These are phyloP conservation scores for Antigone vipio DNA, from an alignment of 2,113 vertebrate species.

Conservation along the genomic window DNA sequence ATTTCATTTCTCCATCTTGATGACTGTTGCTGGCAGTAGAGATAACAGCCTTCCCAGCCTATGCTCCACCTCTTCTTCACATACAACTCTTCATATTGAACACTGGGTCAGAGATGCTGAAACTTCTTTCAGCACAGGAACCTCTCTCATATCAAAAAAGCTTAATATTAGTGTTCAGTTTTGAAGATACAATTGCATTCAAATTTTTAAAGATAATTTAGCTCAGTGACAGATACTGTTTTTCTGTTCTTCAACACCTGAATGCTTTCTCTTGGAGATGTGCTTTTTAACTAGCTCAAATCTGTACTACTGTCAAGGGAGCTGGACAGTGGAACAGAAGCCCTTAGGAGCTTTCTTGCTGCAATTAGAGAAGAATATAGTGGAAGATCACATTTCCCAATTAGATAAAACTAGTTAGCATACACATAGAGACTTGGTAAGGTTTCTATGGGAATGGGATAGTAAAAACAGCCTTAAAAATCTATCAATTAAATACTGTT, in stretches of 20 bases:
- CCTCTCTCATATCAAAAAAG: not conserved
- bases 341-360: not conserved
- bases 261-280: not conserved
- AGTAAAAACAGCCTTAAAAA: not conserved
- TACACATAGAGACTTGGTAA: not conserved
- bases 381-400: conserved; percentile 13
- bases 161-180: not conserved
- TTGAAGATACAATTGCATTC: not conserved
- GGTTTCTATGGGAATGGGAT: not conserved
- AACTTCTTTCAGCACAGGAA: not conserved
- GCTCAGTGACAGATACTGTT: not conserved
- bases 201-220: not conserved
- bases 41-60: not conserved
- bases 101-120: not conserved
- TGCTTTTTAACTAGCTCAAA: not conserved
- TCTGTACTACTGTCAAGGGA: not conserved
- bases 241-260: not conserved
- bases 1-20: not conserved
- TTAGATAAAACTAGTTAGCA: conserved; percentile 35
- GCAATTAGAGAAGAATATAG: conserved; percentile 12
- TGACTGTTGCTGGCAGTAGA: not conserved
- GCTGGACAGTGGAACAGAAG: not conserved
- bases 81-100: not conserved
- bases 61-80: not conserved
- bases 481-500: not conserved